phyloP scores from a whole-genome alignment of 2,113 vertebrate genomes.

The Aix galericulata region DNA sequence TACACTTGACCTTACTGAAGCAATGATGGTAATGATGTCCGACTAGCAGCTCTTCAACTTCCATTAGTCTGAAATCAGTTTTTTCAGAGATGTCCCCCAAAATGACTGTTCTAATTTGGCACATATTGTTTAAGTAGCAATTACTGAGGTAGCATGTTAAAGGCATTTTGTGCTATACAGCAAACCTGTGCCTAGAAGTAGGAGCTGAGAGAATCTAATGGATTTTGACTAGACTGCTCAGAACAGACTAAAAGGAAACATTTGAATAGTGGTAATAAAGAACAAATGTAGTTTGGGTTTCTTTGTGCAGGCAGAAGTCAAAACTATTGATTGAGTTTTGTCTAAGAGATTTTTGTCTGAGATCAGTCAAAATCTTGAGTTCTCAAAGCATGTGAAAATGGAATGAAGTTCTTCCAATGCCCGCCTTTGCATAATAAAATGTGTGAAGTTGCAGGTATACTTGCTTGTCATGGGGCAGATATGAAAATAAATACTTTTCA shows the following conservation, averaged over 20 bases:
- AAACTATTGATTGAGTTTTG: background rate
- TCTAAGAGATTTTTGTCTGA: background rate
- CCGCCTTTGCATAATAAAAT: background rate
- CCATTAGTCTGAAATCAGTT: conserved; percentile 44
- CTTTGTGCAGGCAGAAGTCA: background rate
- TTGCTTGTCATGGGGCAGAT: background rate
- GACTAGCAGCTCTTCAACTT: background rate
- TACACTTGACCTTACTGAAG: conserved; percentile 1
- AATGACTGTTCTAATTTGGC: conserved; percentile 29
- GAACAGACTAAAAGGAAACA: background rate
- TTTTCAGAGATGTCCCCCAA: background rate
- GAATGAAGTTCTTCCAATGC: background rate
- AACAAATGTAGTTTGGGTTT: background rate
- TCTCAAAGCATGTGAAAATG: background rate
- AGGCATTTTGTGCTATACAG: background rate
- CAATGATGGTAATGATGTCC: background rate
- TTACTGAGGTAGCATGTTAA: conserved; percentile 19
- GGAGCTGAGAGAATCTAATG: background rate
- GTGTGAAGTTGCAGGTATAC: background rate
- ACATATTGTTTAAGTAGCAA: background rate
- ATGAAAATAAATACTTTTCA: background rate
- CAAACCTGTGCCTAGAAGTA: background rate
- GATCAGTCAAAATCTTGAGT: background rate
- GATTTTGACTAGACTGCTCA: background rate
- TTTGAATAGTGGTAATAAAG: background rate